phyloP scores from a whole-genome alignment of 1,140 invertebrate genomes.

The Eumaeus atala region DNA sequence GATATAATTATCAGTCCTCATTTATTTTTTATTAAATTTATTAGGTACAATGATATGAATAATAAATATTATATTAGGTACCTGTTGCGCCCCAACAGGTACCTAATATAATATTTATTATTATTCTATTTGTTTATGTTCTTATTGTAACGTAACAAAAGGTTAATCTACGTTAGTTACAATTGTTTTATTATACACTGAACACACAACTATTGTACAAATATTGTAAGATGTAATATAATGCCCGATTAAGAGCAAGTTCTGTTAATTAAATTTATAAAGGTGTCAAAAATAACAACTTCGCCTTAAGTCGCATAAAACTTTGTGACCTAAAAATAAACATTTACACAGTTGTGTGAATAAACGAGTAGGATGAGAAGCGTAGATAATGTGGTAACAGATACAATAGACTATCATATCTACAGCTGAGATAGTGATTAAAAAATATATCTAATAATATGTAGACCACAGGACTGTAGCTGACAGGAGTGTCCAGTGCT shows the following conservation, averaged over 20 bases:
- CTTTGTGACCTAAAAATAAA: background rate
- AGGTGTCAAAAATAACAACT: background rate
- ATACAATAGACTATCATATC: background rate
- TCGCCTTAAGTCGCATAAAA: background rate
- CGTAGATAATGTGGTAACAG: background rate
- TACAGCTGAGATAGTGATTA: too few relatives aligned
- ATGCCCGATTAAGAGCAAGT: background rate
- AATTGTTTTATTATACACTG: background rate
- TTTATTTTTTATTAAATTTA: too few relatives aligned
- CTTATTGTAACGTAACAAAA: background rate
- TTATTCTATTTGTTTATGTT: background rate
- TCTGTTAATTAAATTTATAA: too few relatives aligned
- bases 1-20: too few relatives aligned
- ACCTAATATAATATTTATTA: background rate
- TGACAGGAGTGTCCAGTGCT: too few relatives aligned
- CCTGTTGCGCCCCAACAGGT: too few relatives aligned
- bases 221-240: slow-evolving; percentile 5
- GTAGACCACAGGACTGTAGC: too few relatives aligned
- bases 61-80: too few relatives aligned
- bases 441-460: too few relatives aligned
- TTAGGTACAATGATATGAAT: too few relatives aligned
- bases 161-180: background rate
- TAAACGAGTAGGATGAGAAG: background rate
- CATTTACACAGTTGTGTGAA: background rate
- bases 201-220: background rate